Evolutionary conservation across 2,888 invertebrate species (phyloP).

Genomic region (Epinotia ramella): DNA sequence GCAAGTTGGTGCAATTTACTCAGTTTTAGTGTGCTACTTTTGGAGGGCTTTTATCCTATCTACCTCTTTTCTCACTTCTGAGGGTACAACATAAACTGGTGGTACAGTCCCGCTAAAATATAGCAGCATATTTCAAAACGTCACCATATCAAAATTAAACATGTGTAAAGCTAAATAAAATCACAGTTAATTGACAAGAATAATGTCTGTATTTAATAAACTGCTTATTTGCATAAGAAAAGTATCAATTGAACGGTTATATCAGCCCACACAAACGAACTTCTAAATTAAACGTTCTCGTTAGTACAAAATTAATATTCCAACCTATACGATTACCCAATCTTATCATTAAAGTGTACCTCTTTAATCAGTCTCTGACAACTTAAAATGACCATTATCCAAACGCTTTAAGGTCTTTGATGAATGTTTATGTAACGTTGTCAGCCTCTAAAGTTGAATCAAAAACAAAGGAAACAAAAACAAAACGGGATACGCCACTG

Average conservation of each 20-base stretch:
- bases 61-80: no score
- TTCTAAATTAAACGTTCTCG: conserved; percentile 46
- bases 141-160: conserved; percentile 16
- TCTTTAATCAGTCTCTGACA: not conserved
- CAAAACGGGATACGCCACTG: conserved; percentile 52
- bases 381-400: not conserved
- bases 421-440: not conserved
- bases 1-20: no score
- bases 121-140: conserved; percentile 5
- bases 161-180: conserved; percentile 19
- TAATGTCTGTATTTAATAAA: conserved; percentile 31
- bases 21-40: no score
- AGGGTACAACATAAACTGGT: no score
- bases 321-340: conserved; percentile 51
- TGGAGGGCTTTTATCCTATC: no score
- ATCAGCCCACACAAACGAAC: conserved; percentile 24
- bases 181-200: conserved; percentile 25
- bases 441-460: conserved; percentile 51
- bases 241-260: conserved; percentile 30
- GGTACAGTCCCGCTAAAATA: not conserved
- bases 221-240: conserved; percentile 28
- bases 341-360: conserved; percentile 49
- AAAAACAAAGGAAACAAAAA: conserved; percentile 42
- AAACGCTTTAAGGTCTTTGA: not conserved
- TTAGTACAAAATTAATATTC: conserved; percentile 56